These are phyloP conservation scores for Caranx melampygus DNA, from an alignment of 2,113 vertebrate species.

Conservation along the genomic window DNA sequence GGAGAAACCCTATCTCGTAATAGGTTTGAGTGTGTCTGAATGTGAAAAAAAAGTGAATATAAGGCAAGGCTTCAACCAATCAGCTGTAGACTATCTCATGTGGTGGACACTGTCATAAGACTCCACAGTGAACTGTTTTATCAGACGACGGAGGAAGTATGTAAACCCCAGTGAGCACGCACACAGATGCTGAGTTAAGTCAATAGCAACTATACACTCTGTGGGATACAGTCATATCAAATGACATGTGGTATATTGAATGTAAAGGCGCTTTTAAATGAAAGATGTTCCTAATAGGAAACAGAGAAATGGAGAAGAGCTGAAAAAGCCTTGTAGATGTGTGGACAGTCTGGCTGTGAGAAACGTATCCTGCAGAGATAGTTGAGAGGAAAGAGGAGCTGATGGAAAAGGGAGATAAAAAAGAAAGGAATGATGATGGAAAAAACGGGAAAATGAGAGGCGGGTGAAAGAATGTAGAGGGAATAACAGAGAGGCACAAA, in stretches of 20 bases:
- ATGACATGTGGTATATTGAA: constrained; percentile 26
- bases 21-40: constrained; percentile 35
- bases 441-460: constrained; percentile 37
- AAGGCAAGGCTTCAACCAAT: constrained; percentile 24
- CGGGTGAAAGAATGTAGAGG: constrained; percentile 3
- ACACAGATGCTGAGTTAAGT: constrained; percentile 20
- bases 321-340: not conserved
- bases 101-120: constrained; percentile 25
- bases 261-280: constrained; percentile 22
- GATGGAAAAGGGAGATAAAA: constrained; percentile 30
- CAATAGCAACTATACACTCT: constrained; percentile 15
- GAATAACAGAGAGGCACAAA: constrained; percentile 22
- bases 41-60: constrained; percentile 24
- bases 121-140: constrained; percentile 33
- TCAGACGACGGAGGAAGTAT: constrained; percentile 39
- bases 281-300: not conserved
- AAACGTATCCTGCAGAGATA: constrained; percentile 23
- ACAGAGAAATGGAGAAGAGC: not conserved
- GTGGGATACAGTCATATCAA: constrained; percentile 10
- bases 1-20: constrained; percentile 50
- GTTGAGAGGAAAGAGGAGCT: constrained; percentile 19
- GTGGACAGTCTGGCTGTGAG: constrained; percentile 9
- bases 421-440: constrained; percentile 55
- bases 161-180: constrained; percentile 44
- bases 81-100: constrained; percentile 20